Percentiles rank a stretch among this genome's conserved stretches.
Conservation (phyloP, 2,888 invertebrate genomes). For the Brenthis ino region DNA sequence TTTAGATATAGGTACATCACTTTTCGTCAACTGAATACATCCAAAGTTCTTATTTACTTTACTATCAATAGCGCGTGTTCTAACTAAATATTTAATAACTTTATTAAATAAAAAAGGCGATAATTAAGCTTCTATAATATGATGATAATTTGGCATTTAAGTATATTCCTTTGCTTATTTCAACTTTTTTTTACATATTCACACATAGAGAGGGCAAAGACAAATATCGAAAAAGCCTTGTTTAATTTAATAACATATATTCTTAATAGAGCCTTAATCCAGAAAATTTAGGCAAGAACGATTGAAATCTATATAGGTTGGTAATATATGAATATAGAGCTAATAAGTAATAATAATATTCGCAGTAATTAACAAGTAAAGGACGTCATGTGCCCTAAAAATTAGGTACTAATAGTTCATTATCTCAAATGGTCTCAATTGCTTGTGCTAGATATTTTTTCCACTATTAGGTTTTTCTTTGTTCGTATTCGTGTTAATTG, state of each 20-base stretch:
- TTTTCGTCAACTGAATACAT: background rate
- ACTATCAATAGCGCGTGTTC: slow-evolving; percentile 10
- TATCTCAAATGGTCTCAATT: slow-evolving; percentile 33
- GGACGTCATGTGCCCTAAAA: slow-evolving; percentile 51
- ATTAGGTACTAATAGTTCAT: slow-evolving; percentile 57
- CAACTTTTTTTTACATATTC: background rate
- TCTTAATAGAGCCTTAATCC: no score
- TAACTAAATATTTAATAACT: slow-evolving; percentile 7
- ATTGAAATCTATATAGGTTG: no score
- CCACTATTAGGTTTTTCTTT: slow-evolving; percentile 65
- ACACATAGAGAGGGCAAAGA: no score
- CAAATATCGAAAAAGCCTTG: no score
- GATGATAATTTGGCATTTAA: background rate
- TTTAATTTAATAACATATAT: no score
- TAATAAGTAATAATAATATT: background rate
- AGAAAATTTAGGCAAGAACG: no score
- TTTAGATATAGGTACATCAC: background rate
- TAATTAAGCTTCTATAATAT: background rate
- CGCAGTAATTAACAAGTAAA: background rate
- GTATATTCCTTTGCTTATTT: background rate
- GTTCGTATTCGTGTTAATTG: slow-evolving; percentile 69
- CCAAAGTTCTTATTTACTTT: slow-evolving; percentile 17
- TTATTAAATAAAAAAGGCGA: background rate
- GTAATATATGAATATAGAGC: background rate
- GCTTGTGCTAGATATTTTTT: slow-evolving; percentile 58